Evolutionary conservation across 2,797 vertebrate genomes (phyloP).

Genomic region (Okamejei kenojei): DNA sequence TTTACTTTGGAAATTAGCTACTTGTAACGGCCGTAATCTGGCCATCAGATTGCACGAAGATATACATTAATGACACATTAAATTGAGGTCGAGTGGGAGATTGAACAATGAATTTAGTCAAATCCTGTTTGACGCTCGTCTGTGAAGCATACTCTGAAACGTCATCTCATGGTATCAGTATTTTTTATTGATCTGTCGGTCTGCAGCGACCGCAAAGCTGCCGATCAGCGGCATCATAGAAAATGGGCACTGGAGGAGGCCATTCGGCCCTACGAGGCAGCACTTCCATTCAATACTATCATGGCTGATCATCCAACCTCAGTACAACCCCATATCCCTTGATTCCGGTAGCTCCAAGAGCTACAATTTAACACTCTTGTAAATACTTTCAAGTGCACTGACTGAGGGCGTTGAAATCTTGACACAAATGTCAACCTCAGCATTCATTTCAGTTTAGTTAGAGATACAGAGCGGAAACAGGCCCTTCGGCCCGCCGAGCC

Average conservation of each 20-base stretch:
- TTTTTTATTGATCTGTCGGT: neutral
- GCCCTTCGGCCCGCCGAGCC: too few relatives aligned
- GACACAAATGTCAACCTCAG: neutral
- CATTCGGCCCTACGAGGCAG: too few relatives aligned
- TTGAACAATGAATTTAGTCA: neutral
- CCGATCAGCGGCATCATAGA: too few relatives aligned
- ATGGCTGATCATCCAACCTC: too few relatives aligned
- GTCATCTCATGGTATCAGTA: neutral
- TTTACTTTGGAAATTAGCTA: neutral
- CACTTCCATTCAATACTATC: too few relatives aligned
- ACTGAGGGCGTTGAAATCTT: constrained; percentile 8
- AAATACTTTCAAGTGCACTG: neutral
- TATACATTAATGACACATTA: neutral
- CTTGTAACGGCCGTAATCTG: neutral
- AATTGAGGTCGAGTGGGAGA: neutral
- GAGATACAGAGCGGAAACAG: too few relatives aligned
- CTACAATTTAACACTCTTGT: too few relatives aligned
- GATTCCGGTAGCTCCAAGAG: too few relatives aligned
- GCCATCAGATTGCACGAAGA: neutral
- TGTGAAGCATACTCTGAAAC: neutral
- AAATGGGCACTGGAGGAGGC: too few relatives aligned
- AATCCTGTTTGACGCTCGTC: neutral
- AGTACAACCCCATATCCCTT: too few relatives aligned
- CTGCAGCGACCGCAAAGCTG: neutral
- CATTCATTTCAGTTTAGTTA: neutral